Evolutionary conservation across 2,113 vertebrate species (phyloP).

Genomic region (Ursus arctos): DNA sequence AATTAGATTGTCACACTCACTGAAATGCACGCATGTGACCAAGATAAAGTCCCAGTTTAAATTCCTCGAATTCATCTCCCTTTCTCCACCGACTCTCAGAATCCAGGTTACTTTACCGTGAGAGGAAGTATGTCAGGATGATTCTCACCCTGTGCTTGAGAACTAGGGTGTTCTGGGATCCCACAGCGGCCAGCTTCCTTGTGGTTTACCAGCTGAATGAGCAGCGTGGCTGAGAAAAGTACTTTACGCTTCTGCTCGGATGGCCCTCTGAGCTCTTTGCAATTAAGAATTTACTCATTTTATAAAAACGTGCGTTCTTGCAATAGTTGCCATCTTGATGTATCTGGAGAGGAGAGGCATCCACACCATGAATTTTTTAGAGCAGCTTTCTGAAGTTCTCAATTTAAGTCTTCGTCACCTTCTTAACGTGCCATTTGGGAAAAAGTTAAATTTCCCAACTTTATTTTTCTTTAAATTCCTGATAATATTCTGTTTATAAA

Average conservation of each 20-base stretch:
- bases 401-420: neutral
- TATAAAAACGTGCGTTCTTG: constrained; percentile 45
- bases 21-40: neutral
- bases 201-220: fast-evolving
- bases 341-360: constrained; percentile 60
- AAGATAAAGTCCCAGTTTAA: neutral
- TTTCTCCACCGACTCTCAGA: neutral
- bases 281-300: constrained; percentile 61
- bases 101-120: neutral
- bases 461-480: neutral
- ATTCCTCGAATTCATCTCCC: neutral
- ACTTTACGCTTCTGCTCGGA: neutral
- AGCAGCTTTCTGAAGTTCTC: constrained; percentile 44
- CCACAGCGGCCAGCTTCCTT: neutral
- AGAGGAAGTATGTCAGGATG: neutral
- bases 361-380: constrained; percentile 59
- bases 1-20: neutral
- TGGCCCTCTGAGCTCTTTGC: constrained; percentile 70
- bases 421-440: neutral
- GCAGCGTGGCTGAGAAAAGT: neutral
- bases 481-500: neutral
- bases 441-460: neutral
- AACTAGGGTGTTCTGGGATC: neutral
- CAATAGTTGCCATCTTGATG: constrained; percentile 67
- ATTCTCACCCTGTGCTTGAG: neutral